Conservation (phyloP, 2,888 invertebrate genomes). For the Lordiphosa fenestrarum region DNA sequence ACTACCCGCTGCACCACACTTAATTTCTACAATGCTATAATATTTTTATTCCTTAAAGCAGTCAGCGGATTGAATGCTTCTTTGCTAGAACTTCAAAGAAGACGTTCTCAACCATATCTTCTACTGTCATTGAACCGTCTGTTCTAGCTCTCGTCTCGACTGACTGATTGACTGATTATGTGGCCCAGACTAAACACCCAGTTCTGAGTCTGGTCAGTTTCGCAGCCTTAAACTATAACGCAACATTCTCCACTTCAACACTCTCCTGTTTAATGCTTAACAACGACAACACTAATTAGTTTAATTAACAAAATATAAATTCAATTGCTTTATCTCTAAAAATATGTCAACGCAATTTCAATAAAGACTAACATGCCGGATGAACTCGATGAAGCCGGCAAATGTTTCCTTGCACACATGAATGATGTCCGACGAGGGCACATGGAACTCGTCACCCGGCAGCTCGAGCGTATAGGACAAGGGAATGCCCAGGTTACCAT, state of each 20-base stretch:
- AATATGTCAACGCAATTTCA: conserved; percentile 29
- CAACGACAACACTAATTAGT: conserved; percentile 63
- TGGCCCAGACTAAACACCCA: too few relatives aligned
- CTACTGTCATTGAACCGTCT: too few relatives aligned
- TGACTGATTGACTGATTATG: too few relatives aligned
- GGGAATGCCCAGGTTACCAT: conserved; percentile 82
- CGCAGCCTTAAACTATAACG: background rate
- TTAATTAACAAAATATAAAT: conserved; percentile 73
- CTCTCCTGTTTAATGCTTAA: conserved; percentile 57
- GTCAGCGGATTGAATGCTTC: too few relatives aligned
- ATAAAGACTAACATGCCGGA: conserved; percentile 78
- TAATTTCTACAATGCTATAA: too few relatives aligned
- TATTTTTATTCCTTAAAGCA: too few relatives aligned
- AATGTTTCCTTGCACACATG: conserved; percentile 80
- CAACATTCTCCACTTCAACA: conserved; percentile 14
- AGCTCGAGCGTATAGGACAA: conserved; percentile 85
- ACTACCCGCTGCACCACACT: too few relatives aligned
- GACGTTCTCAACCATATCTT: too few relatives aligned
- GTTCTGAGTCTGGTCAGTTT: too few relatives aligned
- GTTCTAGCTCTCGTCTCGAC: too few relatives aligned
- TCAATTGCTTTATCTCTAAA: conserved; percentile 58
- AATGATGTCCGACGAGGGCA: conserved; percentile 76
- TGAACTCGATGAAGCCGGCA: conserved; percentile 79
- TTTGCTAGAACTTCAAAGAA: too few relatives aligned
- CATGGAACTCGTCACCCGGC: conserved; percentile 82